phyloP scores from a whole-genome alignment of 2,113 vertebrate species.

The Paraplagusia blochii region DNA sequence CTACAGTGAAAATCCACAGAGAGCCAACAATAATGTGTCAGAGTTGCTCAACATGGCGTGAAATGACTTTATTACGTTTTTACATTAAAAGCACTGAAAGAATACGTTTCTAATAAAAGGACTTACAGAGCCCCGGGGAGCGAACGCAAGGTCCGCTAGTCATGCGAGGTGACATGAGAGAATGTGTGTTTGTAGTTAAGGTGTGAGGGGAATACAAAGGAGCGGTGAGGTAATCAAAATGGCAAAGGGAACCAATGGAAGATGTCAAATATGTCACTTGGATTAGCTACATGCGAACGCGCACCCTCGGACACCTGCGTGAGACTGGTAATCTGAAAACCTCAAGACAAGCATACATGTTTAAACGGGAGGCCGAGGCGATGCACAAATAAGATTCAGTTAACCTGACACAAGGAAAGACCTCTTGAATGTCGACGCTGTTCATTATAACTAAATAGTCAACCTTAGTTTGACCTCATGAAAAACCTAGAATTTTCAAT shows the following conservation, averaged over 20 bases:
- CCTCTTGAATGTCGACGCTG: background rate
- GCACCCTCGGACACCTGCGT: background rate
- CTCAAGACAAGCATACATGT: constrained; percentile 11
- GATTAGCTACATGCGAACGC: background rate
- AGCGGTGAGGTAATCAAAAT: constrained; percentile 55
- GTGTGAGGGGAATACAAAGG: constrained; percentile 20
- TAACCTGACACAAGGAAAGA: background rate
- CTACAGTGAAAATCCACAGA: constrained; percentile 56
- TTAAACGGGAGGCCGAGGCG: constrained; percentile 3
- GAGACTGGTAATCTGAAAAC: constrained; percentile 29
- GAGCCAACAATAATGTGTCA: constrained; percentile 72
- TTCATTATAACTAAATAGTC: background rate
- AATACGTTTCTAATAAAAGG: constrained; percentile 76
- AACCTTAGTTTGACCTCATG: too few relatives aligned
- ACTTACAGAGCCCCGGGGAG: constrained; percentile 62
- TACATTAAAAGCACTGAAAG: constrained; percentile 77
- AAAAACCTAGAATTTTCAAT: too few relatives aligned
- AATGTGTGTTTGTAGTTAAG: constrained; percentile 15
- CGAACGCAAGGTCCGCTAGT: constrained; percentile 64
- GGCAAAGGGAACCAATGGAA: constrained; percentile 51
- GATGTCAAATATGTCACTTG: constrained; percentile 29
- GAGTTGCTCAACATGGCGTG: constrained; percentile 78
- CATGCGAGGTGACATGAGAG: constrained; percentile 48
- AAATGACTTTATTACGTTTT: constrained; percentile 81
- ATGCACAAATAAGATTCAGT: constrained; percentile 23